Conservation (phyloP, 53 echinoderm and acorn worm genomes). For the Crossaster papposus region DNA sequence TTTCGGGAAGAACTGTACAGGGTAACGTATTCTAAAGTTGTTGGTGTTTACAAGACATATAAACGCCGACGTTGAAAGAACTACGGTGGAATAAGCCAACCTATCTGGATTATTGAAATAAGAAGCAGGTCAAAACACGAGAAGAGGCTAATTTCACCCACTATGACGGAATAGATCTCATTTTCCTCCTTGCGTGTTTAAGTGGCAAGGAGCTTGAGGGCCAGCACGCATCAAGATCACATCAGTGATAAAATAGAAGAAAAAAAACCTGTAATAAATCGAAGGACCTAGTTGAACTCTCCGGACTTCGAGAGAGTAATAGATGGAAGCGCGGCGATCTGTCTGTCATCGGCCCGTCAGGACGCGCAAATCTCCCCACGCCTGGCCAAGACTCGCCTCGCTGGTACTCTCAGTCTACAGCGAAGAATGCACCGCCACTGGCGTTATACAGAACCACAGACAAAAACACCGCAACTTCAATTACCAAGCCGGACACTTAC, state of each 20-base stretch:
- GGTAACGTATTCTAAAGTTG: no score
- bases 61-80: no score
- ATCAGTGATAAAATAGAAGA: background rate
- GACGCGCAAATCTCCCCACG: background rate
- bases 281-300: background rate
- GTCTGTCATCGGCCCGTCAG: background rate
- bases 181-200: no score
- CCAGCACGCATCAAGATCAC: background rate
- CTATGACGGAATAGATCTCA: no score
- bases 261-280: background rate
- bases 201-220: background rate
- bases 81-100: no score
- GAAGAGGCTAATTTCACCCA: no score
- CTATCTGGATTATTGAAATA: no score
- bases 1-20: no score
- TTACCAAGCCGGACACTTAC: background rate
- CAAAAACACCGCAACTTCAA: background rate
- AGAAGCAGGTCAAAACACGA: no score
- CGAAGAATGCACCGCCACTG: background rate
- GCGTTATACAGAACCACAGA: background rate
- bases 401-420: background rate
- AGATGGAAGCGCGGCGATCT: background rate
- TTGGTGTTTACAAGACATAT: no score
- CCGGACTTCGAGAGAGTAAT: background rate
- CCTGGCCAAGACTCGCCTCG: background rate